These are phyloP conservation scores for Ranitomeya variabilis DNA, from an alignment of 2,113 vertebrate genomes.

Conservation along the genomic window DNA sequence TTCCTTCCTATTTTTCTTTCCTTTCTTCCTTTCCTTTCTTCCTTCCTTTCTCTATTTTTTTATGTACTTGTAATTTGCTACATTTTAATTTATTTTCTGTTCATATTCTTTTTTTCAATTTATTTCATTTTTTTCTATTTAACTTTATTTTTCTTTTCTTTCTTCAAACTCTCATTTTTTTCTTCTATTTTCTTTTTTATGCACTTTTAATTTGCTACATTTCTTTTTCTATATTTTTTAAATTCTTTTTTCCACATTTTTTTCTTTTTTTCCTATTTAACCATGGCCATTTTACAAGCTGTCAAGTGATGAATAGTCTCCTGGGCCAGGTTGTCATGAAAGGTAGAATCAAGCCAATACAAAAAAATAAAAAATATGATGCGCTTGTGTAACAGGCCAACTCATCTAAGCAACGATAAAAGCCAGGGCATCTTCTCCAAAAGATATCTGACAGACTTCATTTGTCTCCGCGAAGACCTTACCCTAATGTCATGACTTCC, in stretches of 20 bases:
- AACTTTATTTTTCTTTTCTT: constrained; percentile 32
- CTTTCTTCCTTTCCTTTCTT: too few relatives aligned
- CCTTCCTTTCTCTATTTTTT: too few relatives aligned
- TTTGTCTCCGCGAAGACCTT: constrained; percentile 71
- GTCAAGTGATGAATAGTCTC: constrained; percentile 68
- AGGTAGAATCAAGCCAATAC: constrained; percentile 74
- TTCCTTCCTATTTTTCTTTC: too few relatives aligned
- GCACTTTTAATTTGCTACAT: not conserved
- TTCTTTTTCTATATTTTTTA: constrained; percentile 6
- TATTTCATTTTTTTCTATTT: not conserved
- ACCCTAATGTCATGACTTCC: constrained; percentile 65
- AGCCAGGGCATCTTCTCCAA: constrained; percentile 68
- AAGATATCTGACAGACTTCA: constrained; percentile 73
- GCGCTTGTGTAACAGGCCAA: constrained; percentile 69
- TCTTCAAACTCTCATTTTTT: not conserved
- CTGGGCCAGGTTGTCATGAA: constrained; percentile 73
- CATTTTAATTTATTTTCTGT: not conserved
- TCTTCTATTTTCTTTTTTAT: not conserved
- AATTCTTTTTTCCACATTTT: not conserved
- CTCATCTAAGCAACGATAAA: constrained; percentile 68
- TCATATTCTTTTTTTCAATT: not conserved
- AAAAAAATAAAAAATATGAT: constrained; percentile 63
- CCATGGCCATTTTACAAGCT: constrained; percentile 60
- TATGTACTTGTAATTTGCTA: too few relatives aligned
- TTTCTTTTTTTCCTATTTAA: constrained; percentile 18